Base-by-base conservation (phyloP, 2,888 invertebrate genomes). In the Mythimna albipuncta region DNA sequence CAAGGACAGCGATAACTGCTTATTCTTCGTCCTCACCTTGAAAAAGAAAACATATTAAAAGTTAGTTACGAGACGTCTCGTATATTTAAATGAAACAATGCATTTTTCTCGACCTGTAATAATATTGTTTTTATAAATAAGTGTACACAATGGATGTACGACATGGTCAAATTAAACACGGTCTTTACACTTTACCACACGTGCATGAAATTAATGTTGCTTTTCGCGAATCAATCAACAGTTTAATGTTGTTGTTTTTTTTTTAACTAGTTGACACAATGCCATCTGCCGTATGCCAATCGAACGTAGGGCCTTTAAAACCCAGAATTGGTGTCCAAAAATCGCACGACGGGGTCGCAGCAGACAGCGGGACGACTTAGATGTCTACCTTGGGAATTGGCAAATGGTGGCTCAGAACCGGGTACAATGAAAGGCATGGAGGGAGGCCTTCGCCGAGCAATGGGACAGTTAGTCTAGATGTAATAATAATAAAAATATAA, bases 1-100 rank as follows among this genome's bases (percentile, higher is more conserved):
- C 69, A 99, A 94, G 0, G 97, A 98, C 87, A 98, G 97, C 70
- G 97, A 97, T 70, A 96, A 95, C 84, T 97, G 97, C 88, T 97
- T 97, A 82, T 96, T 97, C 91, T 96, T 97, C 32, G 96, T 97
- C 90, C 97, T 97, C 21, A 97, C 97, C 97, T 97, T 87, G 6
- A 89, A 88, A 85, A 69, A 77, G 61, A 63, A 57, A 69, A 35
- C 10, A 55, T 44, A n/a, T 47, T 38, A 11, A 21, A 47, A 11
- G 0, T 50, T 9, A 11, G 26, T 52, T 44, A n/a, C 3, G 32
- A 55, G 62, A 55, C 35, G 26, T 62, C 16, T 58, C 54, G 4
- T 52, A 57, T 11, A 50, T 26, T 35, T 65, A 38, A 44, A 64
- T 32, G 44, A 47, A 65, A 76, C 55, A 72, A 62, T 52, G 10